Percentiles rank a stretch among this genome's conserved stretches.
phyloP scores from a whole-genome alignment of 1,140 invertebrate genomes.

The Pseudomyrmex cubaensis region DNA sequence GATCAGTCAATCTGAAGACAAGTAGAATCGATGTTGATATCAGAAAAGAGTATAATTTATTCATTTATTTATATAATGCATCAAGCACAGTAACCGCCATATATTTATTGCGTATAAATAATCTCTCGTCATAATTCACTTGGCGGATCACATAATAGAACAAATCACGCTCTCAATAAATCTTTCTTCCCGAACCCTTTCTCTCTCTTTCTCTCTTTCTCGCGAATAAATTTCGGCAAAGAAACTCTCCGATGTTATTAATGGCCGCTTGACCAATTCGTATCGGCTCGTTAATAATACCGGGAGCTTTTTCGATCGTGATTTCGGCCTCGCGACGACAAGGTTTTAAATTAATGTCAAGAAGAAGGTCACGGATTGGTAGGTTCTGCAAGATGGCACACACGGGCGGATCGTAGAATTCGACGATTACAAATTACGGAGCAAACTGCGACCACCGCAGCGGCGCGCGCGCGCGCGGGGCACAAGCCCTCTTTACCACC shows the following conservation, averaged over 20 bases:
- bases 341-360: conserved; percentile 60
- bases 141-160: background rate
- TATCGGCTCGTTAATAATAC: conserved; percentile 61
- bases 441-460: conserved; percentile 57
- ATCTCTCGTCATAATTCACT: background rate
- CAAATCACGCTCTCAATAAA: conserved; percentile 30
- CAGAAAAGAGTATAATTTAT: background rate
- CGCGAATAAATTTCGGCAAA: background rate
- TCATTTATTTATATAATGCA: background rate
- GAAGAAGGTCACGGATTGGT: conserved; percentile 49
- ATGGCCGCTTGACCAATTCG: conserved; percentile 35
- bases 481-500: background rate
- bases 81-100: conserved; percentile 3
- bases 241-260: conserved; percentile 26
- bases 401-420: conserved; percentile 55
- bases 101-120: background rate
- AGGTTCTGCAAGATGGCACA: conserved; percentile 47
- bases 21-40: background rate
- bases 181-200: background rate
- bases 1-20: background rate
- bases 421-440: conserved; percentile 66
- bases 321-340: conserved; percentile 33
- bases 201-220: too few relatives aligned
- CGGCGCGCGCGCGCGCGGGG: conserved; percentile 24
- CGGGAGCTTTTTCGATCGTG: conserved; percentile 53